Conservation (phyloP, 1,140 invertebrate genomes). For the Andricus grossulariae region DNA sequence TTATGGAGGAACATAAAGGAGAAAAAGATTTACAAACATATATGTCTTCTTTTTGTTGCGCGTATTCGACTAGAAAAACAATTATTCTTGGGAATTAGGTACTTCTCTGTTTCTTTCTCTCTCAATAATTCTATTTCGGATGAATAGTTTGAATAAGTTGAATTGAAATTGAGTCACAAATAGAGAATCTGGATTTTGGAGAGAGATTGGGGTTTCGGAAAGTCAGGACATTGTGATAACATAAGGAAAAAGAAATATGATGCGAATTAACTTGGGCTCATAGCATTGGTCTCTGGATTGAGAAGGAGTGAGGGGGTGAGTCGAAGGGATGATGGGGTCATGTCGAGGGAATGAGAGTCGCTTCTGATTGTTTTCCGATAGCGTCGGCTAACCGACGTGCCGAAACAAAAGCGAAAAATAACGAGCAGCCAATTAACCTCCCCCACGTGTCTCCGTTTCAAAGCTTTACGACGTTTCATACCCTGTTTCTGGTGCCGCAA, state of each 20-base stretch:
- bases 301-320: background rate
- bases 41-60: too few relatives aligned
- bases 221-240: background rate
- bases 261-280: background rate
- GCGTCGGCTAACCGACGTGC: conserved; percentile 40
- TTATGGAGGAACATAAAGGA: too few relatives aligned
- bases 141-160: too few relatives aligned
- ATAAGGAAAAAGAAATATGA: conserved; percentile 5
- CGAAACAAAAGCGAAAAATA: conserved; percentile 49
- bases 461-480: background rate
- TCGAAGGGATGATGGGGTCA: conserved; percentile 3
- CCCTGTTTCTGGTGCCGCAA: background rate
- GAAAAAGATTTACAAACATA: too few relatives aligned
- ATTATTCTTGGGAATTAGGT: too few relatives aligned
- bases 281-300: background rate
- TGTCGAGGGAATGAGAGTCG: conserved; percentile 2
- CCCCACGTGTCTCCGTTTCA: conserved; percentile 10
- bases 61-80: too few relatives aligned
- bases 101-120: too few relatives aligned
- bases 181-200: background rate
- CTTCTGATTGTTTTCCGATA: conserved; percentile 65
- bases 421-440: conserved; percentile 57
- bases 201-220: background rate
- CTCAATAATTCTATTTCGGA: too few relatives aligned
- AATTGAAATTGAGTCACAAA: background rate